Evolutionary conservation across 2,113 vertebrate species (phyloP).

Genomic region (Meles meles): DNA sequence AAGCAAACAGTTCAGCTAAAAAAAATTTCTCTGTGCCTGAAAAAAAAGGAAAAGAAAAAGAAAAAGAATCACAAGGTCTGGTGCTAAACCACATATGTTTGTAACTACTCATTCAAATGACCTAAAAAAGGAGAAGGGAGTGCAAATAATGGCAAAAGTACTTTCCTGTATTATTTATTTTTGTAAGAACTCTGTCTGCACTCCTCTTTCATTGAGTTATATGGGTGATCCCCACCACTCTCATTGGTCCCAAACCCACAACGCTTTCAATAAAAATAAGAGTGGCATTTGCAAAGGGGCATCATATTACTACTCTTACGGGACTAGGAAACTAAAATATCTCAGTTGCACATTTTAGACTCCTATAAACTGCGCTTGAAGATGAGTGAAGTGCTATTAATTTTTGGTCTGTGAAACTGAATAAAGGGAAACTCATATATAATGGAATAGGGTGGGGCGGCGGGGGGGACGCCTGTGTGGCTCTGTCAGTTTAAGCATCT

Average conservation of each 20-base stretch:
- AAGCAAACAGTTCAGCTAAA: slow-evolving; percentile 71
- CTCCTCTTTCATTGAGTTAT: neutral
- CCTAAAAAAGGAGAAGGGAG: neutral
- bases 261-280: slow-evolving; percentile 7
- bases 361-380: slow-evolving; percentile 22
- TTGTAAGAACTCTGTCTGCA: neutral
- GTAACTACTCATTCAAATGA: slow-evolving; percentile 20
- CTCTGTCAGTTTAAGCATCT: neutral
- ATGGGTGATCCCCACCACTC: neutral
- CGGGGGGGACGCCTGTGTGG: neutral
- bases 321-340: neutral
- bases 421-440: neutral
- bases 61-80: slow-evolving; percentile 35
- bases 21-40: slow-evolving; percentile 51
- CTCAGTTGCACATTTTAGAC: neutral
- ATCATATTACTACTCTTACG: neutral
- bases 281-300: neutral
- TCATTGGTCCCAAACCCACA: neutral
- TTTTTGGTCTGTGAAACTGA: neutral
- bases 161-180: neutral
- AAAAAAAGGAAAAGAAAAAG: neutral
- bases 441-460: neutral
- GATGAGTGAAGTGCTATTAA: slow-evolving; percentile 24
- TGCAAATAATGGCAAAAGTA: neutral
- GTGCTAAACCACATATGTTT: slow-evolving; percentile 26